These are phyloP conservation scores for Rhyacichthys aspro DNA, from an alignment of 2,797 vertebrate genomes.

Conservation along the genomic window DNA sequence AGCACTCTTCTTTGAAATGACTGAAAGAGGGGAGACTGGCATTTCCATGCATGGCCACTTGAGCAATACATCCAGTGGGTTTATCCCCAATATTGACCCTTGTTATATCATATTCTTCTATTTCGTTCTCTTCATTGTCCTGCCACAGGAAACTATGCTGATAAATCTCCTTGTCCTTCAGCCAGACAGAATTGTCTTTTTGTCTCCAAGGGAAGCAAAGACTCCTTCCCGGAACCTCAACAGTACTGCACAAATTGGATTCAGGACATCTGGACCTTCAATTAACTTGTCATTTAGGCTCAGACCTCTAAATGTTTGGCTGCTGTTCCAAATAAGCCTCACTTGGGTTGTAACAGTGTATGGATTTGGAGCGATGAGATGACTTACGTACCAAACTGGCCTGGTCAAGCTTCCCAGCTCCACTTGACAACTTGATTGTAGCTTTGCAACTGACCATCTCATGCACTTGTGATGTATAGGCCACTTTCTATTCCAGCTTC, in stretches of 20 bases:
- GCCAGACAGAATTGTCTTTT: slow-evolving; percentile 29
- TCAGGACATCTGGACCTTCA: slow-evolving; percentile 17
- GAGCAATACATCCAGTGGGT: slow-evolving; percentile 16
- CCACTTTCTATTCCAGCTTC: not conserved
- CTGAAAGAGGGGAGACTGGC: not conserved
- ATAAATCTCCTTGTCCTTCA: slow-evolving; percentile 17
- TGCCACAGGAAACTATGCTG: slow-evolving; percentile 26
- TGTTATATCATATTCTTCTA: not conserved
- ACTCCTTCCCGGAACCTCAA: slow-evolving; percentile 11
- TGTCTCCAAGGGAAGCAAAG: slow-evolving; percentile 15
- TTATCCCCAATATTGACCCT: slow-evolving; percentile 6
- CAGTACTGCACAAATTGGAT: not conserved
- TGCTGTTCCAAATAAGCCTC: slow-evolving; percentile 22
- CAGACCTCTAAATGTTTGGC: slow-evolving; percentile 7
- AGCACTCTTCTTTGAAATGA: too few species aligned
- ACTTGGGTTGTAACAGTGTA: slow-evolving; percentile 1
- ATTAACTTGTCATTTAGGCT: slow-evolving; percentile 26
- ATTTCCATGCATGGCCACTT: slow-evolving; percentile 20
- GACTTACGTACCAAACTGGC: slow-evolving; percentile 5
- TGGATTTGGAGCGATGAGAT: not conserved
- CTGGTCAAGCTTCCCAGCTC: not conserved
- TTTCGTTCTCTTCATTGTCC: not conserved
- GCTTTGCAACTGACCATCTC: slow-evolving; percentile 14
- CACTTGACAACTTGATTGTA: too few species aligned
- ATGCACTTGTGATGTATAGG: slow-evolving; percentile 4